Conservation (phyloP, 2,113 vertebrate species). For the Ameiurus melas region DNA sequence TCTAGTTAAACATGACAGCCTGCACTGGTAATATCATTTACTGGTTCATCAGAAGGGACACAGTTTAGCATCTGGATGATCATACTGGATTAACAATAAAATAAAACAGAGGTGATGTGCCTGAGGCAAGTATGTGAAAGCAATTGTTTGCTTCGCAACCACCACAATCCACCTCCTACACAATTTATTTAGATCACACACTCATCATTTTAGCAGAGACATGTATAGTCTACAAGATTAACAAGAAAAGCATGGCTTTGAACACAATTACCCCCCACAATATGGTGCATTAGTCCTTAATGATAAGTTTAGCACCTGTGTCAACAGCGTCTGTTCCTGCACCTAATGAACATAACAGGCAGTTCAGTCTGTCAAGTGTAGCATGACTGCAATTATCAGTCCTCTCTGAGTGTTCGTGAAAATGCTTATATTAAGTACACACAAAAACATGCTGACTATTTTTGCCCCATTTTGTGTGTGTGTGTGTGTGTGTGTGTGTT, state of each 20-base stretch:
- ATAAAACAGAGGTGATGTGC: constrained; percentile 41
- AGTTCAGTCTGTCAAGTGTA: constrained; percentile 50
- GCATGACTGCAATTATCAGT: constrained; percentile 59
- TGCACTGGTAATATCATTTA: constrained; percentile 46
- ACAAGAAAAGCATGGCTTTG: constrained; percentile 48
- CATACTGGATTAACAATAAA: constrained; percentile 42
- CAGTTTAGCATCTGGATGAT: constrained; percentile 38
- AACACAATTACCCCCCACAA: constrained; percentile 58
- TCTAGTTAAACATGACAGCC: not conserved
- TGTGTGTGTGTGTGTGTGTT: constrained; percentile 1
- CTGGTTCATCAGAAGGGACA: constrained; percentile 34
- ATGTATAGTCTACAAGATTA: constrained; percentile 41
- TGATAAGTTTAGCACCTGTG: constrained; percentile 64
- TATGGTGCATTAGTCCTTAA: constrained; percentile 57
- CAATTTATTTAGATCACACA: constrained; percentile 29
- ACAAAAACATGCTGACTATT: constrained; percentile 13
- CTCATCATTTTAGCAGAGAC: constrained; percentile 38
- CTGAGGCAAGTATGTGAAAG: constrained; percentile 28
- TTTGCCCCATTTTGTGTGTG: constrained; percentile 4
- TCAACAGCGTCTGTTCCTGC: constrained; percentile 61
- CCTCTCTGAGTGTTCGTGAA: constrained; percentile 4
- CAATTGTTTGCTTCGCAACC: constrained; percentile 37
- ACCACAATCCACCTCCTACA: constrained; percentile 36
- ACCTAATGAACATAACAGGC: constrained; percentile 57
- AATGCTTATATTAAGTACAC: constrained; percentile 5